Evolutionary conservation across 2,888 invertebrate genomes (phyloP).

Genomic region (Synergus gifuensis): DNA sequence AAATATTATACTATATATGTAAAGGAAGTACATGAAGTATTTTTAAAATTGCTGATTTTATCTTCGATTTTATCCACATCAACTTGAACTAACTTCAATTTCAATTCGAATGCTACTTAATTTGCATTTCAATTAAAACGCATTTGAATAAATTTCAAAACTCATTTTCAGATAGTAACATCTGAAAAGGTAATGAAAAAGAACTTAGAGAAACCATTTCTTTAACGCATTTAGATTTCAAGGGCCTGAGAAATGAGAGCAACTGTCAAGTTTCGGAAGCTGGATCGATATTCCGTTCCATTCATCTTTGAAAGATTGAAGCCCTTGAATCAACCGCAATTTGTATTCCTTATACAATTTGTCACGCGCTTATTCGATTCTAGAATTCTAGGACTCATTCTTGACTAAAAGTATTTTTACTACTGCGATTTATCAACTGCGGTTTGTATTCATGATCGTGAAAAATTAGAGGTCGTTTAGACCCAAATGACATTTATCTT

Average conservation of each 20-base stretch:
- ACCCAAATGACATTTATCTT: background rate
- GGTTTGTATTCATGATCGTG: background rate
- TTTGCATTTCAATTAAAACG: background rate
- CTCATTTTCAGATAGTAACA: background rate
- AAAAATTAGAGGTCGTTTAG: background rate
- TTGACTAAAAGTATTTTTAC: background rate
- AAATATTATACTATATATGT: background rate
- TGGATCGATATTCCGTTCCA: constrained; percentile 31
- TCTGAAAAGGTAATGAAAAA: background rate
- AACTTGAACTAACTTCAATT: too few relatives aligned
- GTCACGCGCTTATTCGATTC: constrained; percentile 16
- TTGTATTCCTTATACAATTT: constrained; percentile 22
- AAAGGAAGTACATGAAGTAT: background rate
- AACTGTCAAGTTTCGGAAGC: constrained; percentile 27
- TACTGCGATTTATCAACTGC: background rate
- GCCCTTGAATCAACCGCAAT: constrained; percentile 38
- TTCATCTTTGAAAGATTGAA: constrained; percentile 29
- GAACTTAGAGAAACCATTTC: background rate
- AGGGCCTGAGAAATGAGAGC: constrained; percentile 30
- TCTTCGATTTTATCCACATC: too few relatives aligned
- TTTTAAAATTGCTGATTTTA: background rate
- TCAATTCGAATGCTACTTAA: background rate
- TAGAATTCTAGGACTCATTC: background rate
- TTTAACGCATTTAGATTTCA: background rate
- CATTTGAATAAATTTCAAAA: too few relatives aligned